Conservation (phyloP, 2,797 vertebrate species). For the Rhyacichthys aspro region DNA sequence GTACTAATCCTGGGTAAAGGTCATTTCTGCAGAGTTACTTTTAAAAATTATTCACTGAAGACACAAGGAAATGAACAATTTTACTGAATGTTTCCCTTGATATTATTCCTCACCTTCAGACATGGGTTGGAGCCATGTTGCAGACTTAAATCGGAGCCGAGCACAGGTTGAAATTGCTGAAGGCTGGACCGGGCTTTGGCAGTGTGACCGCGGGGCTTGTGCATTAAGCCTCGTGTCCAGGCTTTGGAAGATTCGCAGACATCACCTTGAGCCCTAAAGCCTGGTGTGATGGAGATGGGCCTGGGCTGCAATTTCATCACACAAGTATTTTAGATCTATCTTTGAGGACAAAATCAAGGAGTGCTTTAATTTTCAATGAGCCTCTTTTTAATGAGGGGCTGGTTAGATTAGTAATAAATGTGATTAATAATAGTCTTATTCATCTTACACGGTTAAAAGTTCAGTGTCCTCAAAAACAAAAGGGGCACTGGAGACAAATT, state of each 20-base stretch:
- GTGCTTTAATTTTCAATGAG: constrained; percentile 33
- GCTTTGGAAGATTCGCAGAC: constrained; percentile 62
- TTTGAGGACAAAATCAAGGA: constrained; percentile 36
- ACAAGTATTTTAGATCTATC: constrained; percentile 2
- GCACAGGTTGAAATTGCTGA: constrained; percentile 59
- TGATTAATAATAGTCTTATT: constrained; percentile 20
- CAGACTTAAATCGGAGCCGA: constrained; percentile 49
- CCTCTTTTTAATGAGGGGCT: neutral
- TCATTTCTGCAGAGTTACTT: constrained; percentile 50
- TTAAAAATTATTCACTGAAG: constrained; percentile 8
- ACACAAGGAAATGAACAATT: neutral
- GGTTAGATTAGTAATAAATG: constrained; percentile 13
- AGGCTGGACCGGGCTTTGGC: neutral
- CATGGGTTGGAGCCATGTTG: constrained; percentile 34
- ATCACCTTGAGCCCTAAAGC: constrained; percentile 68
- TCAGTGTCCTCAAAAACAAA: constrained; percentile 22
- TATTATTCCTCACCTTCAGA: constrained; percentile 52
- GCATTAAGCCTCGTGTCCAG: constrained; percentile 56
- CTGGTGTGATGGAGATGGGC: constrained; percentile 53
- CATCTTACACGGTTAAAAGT: constrained; percentile 17
- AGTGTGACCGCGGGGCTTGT: constrained; percentile 36
- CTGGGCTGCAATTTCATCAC: constrained; percentile 56
- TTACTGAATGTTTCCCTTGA: constrained; percentile 8
- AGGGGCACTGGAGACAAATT: constrained; percentile 46
- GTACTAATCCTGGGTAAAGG: constrained; percentile 67